phyloP scores from a whole-genome alignment of 1,140 invertebrate species.

The Drosophila triauraria region DNA sequence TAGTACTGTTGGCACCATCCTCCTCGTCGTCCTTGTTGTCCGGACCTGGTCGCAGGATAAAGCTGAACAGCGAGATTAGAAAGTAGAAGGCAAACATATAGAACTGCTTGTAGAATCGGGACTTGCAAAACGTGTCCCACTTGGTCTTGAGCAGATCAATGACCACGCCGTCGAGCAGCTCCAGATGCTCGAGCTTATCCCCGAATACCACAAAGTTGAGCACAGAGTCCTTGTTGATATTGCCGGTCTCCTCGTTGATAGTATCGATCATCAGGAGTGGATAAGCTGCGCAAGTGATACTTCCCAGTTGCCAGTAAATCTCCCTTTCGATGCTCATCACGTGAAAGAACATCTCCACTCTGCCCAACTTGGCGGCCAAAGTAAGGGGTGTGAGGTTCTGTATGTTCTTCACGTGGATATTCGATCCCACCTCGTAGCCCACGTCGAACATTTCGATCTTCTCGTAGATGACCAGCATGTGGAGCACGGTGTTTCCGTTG shows the following conservation, averaged over 20 bases:
- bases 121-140: slow-evolving; percentile 99
- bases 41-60: slow-evolving; percentile 93
- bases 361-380: slow-evolving; percentile 95
- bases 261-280: slow-evolving; percentile 98
- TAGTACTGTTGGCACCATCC: slow-evolving; percentile 56
- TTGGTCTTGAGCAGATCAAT: slow-evolving; percentile 98
- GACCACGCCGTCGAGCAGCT: slow-evolving; percentile 97
- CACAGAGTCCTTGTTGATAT: slow-evolving; percentile 96
- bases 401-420: slow-evolving; percentile 93
- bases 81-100: slow-evolving; percentile 96
- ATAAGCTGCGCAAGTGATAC: slow-evolving; percentile 98
- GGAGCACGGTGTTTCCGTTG: slow-evolving; percentile 98
- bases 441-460: slow-evolving; percentile 97
- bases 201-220: slow-evolving; percentile 99
- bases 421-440: slow-evolving; percentile 96
- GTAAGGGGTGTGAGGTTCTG: slow-evolving; percentile 96
- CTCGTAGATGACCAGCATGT: slow-evolving; percentile 98
- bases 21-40: slow-evolving; percentile 73
- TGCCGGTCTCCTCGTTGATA: slow-evolving; percentile 95
- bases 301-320: slow-evolving; percentile 98
- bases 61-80: slow-evolving; percentile 93
- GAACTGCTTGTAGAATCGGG: slow-evolving; percentile 96
- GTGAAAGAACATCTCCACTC: slow-evolving; percentile 97
- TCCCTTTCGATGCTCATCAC: slow-evolving; percentile 97
- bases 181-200: slow-evolving; percentile 96